Percentiles rank a stretch among this genome's conserved stretches.
Evolutionary conservation across 2,888 invertebrate genomes (phyloP).

Genomic region (Camponotus fellah): DNA sequence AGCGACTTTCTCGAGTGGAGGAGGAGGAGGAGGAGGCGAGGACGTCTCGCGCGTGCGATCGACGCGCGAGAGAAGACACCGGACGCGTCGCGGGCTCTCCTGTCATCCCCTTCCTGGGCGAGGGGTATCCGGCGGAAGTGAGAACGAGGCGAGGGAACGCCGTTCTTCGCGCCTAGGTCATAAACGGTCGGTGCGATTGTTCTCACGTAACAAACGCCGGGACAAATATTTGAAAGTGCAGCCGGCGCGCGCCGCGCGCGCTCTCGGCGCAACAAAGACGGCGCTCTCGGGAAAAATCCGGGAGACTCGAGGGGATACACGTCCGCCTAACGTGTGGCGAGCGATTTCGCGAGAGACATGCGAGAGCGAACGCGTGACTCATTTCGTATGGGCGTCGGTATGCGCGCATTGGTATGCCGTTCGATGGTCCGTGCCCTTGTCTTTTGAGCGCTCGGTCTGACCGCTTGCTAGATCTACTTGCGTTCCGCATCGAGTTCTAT

Average conservation of each 20-base stretch:
- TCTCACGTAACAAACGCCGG: conserved; percentile 54
- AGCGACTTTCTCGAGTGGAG: conserved; percentile 30
- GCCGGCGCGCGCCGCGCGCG: conserved; percentile 25
- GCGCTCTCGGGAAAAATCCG: not conserved
- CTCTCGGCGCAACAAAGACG: conserved; percentile 28
- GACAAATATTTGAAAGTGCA: conserved; percentile 67
- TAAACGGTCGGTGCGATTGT: conserved; percentile 50
- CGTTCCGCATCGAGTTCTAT: conserved; percentile 26
- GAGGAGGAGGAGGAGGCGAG: too few relatives aligned
- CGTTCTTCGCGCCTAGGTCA: conserved; percentile 13
- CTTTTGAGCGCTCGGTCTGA: conserved; percentile 37
- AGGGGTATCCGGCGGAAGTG: conserved; percentile 68
- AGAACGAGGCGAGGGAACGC: conserved; percentile 55
- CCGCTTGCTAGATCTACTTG: conserved; percentile 22
- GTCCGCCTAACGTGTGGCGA: too few relatives aligned
- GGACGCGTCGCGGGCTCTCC: conserved; percentile 37
- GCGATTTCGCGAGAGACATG: conserved; percentile 33
- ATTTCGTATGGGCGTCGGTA: conserved; percentile 66
- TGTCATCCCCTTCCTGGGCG: conserved; percentile 35
- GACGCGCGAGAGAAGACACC: conserved; percentile 59
- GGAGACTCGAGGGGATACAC: too few relatives aligned
- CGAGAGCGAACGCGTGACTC: conserved; percentile 72
- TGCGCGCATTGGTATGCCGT: conserved; percentile 61
- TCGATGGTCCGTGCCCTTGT: conserved; percentile 68
- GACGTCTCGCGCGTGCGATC: conserved; percentile 12